Evolutionary conservation across 2,113 vertebrate genomes (phyloP).

Genomic region (Alaudala cheleensis): DNA sequence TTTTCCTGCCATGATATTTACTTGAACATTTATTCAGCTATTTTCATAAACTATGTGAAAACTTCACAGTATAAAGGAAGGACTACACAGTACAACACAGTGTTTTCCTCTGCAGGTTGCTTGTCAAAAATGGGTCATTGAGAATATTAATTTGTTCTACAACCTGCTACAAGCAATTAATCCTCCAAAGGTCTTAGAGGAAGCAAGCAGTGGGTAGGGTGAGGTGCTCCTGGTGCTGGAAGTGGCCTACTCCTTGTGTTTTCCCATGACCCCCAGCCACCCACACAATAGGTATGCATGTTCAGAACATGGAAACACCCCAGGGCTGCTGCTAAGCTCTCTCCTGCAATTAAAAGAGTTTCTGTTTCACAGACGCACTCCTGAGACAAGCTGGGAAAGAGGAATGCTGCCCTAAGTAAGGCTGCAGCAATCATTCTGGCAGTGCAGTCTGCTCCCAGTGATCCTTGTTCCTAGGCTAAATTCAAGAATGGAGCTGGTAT

Average conservation of each 20-base stretch:
- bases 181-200: neutral
- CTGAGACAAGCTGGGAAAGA: neutral
- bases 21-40: neutral
- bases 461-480: neutral
- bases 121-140: neutral
- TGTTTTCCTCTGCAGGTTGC: neutral
- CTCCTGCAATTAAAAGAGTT: neutral
- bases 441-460: neutral
- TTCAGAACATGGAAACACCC: neutral
- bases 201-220: neutral
- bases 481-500: neutral
- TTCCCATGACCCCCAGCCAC: neutral
- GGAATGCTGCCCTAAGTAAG: neutral
- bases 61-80: neutral
- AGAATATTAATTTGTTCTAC: neutral
- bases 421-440: neutral
- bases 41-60: neutral
- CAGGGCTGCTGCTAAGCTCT: neutral
- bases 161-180: neutral
- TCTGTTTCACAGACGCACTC: neutral
- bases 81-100: neutral
- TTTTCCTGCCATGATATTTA: neutral
- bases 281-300: accelerated
- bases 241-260: neutral
- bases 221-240: neutral